Conservation (phyloP, 2,797 vertebrate species). For the Falco novaeseelandiae region DNA sequence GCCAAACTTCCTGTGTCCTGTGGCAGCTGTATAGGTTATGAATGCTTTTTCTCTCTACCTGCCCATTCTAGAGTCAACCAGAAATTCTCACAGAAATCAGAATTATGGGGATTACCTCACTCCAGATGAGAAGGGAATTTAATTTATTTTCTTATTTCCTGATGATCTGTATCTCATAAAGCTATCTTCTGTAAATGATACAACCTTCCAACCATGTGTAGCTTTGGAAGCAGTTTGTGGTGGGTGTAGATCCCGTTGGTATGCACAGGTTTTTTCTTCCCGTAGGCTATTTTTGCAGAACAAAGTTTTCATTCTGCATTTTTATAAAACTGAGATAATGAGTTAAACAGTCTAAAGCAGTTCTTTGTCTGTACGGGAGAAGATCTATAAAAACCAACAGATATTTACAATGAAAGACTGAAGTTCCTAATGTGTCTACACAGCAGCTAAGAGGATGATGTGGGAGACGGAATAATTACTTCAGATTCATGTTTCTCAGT, state of each 20-base stretch:
- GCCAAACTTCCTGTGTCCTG: not conserved
- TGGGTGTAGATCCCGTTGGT: not conserved
- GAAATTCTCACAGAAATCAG: not conserved
- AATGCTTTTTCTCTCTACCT: not conserved
- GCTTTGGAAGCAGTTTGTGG: not conserved
- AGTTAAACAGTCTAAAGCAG: not conserved
- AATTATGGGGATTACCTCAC: not conserved
- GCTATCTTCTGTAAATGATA: not conserved
- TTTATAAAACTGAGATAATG: not conserved
- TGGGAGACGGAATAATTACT: not conserved
- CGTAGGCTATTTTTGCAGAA: not conserved
- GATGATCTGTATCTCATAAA: not conserved
- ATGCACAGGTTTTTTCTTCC: not conserved
- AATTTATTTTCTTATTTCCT: not conserved
- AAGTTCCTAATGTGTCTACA: not conserved
- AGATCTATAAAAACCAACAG: not conserved
- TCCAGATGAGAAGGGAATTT: not conserved
- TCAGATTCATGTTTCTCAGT: not conserved
- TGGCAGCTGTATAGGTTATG: not conserved
- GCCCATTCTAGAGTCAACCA: not conserved
- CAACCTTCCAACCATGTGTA: fast-evolving
- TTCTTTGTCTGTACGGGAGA: not conserved
- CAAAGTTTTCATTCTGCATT: not conserved
- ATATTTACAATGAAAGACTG: not conserved
- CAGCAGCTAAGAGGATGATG: not conserved